Percentiles rank a stretch among this genome's conserved stretches.
These are phyloP conservation scores for Gouania willdenowi DNA, from an alignment of 2,797 vertebrate genomes.

Conservation along the genomic window DNA sequence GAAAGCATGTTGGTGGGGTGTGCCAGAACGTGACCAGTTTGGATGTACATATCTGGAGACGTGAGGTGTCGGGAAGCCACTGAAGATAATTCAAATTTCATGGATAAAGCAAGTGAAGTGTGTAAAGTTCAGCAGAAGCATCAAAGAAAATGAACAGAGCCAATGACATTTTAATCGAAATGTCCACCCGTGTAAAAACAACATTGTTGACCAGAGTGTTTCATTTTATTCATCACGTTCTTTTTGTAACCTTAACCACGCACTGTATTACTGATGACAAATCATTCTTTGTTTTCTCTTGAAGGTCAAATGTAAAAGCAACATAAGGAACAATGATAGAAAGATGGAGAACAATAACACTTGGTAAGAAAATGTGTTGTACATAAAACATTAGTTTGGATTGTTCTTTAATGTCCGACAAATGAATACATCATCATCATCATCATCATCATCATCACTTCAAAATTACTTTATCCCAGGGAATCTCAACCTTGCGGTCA, in stretches of 20 bases:
- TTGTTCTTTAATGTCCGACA: no score
- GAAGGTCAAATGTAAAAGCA: conserved; percentile 50
- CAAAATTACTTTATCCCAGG: no score
- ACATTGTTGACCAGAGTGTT: conserved; percentile 59
- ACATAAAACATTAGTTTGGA: no score
- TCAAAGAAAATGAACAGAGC: conserved; percentile 72
- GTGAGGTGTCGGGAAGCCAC: conserved; percentile 38
- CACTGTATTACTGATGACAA: conserved; percentile 44
- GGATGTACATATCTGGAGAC: conserved; percentile 25
- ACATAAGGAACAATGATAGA: neutral
- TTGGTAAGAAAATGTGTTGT: no score
- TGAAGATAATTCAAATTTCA: conserved; percentile 68
- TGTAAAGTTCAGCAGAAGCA: conserved; percentile 80
- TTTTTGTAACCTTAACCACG: conserved; percentile 27
- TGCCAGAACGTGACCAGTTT: conserved; percentile 12
- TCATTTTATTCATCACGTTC: conserved; percentile 52
- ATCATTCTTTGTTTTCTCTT: conserved; percentile 42
- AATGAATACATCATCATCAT: no score
- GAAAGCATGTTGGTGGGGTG: conserved; percentile 1
- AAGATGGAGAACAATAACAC: no score
- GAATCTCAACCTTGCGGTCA: no score
- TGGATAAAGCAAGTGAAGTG: conserved; percentile 75
- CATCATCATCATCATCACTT: no score
- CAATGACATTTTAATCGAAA: conserved; percentile 79
- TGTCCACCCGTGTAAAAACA: conserved; percentile 60